Conservation (phyloP, 2,888 invertebrate genomes). For the Eumacrocentrus americanus region DNA sequence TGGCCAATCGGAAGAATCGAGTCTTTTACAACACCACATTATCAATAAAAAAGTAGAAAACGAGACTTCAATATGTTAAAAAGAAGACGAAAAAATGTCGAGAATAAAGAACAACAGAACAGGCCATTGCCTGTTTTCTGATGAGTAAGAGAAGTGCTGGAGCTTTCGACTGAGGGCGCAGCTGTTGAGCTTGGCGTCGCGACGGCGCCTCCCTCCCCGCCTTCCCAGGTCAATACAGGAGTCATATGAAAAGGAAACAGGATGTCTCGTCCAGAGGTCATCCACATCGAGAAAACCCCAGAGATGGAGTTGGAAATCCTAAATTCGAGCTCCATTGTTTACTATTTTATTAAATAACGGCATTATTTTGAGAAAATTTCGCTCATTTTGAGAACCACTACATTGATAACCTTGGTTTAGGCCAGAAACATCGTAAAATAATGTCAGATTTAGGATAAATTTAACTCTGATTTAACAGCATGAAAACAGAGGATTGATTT, state of each 20-base stretch:
- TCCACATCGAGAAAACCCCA: no score
- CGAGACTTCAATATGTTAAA: background rate
- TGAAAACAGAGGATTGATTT: background rate
- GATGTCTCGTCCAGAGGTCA: background rate
- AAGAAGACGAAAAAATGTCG: background rate
- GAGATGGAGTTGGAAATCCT: background rate
- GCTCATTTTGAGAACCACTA: no score
- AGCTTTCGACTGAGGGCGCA: conserved; percentile 7
- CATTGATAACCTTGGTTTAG: no score
- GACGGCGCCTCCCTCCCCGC: background rate
- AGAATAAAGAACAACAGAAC: background rate
- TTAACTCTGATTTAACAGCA: background rate
- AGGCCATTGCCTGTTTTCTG: no score
- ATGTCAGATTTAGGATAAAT: background rate
- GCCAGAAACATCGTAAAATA: no score
- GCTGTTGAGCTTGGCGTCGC: conserved; percentile 9
- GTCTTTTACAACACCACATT: conserved; percentile 54
- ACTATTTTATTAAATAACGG: no score
- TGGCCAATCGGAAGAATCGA: conserved; percentile 50
- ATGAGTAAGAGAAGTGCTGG: background rate
- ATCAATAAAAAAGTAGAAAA: conserved; percentile 6
- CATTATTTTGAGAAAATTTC: no score
- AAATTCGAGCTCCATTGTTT: no score
- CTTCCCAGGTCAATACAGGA: conserved; percentile 8
- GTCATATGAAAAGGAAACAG: background rate